Base-by-base conservation (phyloP, 2,888 invertebrate genomes). In the Leptopilina drosophilae region DNA sequence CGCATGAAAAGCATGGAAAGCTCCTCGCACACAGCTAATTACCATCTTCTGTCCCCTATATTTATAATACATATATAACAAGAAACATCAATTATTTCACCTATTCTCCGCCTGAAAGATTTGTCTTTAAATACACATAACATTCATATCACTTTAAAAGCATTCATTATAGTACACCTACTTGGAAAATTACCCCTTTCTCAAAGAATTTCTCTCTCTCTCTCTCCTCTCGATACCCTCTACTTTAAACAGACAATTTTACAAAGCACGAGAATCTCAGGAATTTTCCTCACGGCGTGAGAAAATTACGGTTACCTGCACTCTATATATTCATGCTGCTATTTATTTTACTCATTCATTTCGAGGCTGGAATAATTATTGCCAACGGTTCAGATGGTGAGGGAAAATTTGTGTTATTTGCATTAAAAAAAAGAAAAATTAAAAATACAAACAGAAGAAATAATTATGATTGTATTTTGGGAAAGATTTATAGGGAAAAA, bases 81-180 rank as follows among this genome's bases (percentile, higher is more conserved):
- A 53, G 77, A 62, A 76, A 46, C 85, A 85, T 87, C 85, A 86
- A 86, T 87, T 87, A 87, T 87, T 87, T 87, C 85, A 85, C 78
- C 69, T 80, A 78, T 84, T 85, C 85, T 85, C 84, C 69, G 76
- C 12, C 33, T 14, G 33, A 62, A 62, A 33, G 56, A 73, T 56
- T 49, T 56, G 56, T 53, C 20, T 20, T 73, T 40, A 73, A 73
- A 73, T 73, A 56, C 73, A 53, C 56, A 26, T n/a, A 56, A 73
- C 73, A 73, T 73, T n/a, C 26, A 73, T n/a, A 56, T 56, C 33
- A 69, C 56, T 11, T 56, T 33, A 56, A 40, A 73, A 56, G 62
- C 62, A 5, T 33, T 33, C 5, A 33, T 33, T 33, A 33, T 33
- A 5, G 33, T 42, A 42, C 8, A 42, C 8, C 42, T 33, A 15